Evolutionary conservation across 2,797 vertebrate species (phyloP), one percentile per base, ranked within the genome.

Genomic region (Clarias platycephalus): DNA sequence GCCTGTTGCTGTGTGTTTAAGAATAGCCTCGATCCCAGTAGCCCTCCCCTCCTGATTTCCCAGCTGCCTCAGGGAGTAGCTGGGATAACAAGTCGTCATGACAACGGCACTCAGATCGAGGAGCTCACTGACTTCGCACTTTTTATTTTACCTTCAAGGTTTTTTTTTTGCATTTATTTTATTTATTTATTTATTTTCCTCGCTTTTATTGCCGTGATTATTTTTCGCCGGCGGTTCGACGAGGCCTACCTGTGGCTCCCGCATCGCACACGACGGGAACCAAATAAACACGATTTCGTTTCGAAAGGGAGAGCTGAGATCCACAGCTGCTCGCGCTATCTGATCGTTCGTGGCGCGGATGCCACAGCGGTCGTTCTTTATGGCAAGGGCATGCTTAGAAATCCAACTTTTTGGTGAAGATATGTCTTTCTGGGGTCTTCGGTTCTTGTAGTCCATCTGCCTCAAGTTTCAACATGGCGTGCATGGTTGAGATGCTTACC

Each of bases 1-100:
- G 91, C 92, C 92, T 92, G 91, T 93, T 94, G 93, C 92, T 91
- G 91, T 93, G 91, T 93, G 92, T 94, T 93, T 94, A 94, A 95
- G 94, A 95, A 94, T 93, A 94, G 93, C 89, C 90, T 87, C 58
- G 16, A 89, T 90, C 92, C 90, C 90, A 34, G 81, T 75, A 88
- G 90, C 90, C 90, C 90, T 89, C 88, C 88, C 90, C 87, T 90
- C 91, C 90, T 90, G 91, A 90, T 91, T 93, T 93, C 90, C 91
- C 90, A 89, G 90, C 91, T 91, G 89, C 91, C 91, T 91, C 89
- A 12, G 80, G 78, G 86, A 88, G 89, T 88, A 83, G 85, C 58
- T 66, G 86, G 88, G 88, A 92, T 91, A 92, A 93, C 91, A 91
- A 91, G 91, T 93, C 82, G 88, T 90, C 92, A 92, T 94, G 93